These are phyloP conservation scores for Ichneumoninae sp. DNA, from an alignment of 2,888 invertebrate species.

Conservation along the genomic window DNA sequence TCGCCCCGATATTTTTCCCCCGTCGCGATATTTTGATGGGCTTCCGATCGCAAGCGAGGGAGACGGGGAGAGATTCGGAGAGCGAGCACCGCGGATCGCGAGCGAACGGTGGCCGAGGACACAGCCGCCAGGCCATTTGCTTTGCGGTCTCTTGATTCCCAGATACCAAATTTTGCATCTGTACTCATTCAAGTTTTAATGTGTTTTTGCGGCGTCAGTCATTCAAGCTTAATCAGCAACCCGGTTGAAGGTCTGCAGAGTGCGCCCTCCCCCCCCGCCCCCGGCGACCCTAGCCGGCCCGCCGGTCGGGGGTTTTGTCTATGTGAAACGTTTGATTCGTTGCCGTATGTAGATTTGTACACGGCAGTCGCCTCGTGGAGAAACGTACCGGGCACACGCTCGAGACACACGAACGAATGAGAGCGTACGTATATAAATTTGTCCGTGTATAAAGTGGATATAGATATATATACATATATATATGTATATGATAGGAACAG, in stretches of 20 bases:
- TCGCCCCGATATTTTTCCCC: slow-evolving; percentile 75
- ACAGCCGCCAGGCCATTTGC: slow-evolving; percentile 82
- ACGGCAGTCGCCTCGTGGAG: background rate
- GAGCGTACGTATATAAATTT: slow-evolving; percentile 1
- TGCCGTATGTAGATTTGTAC: slow-evolving; percentile 4
- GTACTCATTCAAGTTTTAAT: slow-evolving; percentile 84
- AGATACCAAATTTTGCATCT: slow-evolving; percentile 83
- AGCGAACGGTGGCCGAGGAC: slow-evolving; percentile 37
- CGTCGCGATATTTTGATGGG: slow-evolving; percentile 79
- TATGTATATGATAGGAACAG: slow-evolving; percentile 51
- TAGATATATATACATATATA: background rate
- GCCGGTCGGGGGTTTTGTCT: slow-evolving; percentile 3
- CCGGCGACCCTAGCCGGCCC: background rate
- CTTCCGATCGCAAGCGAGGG: slow-evolving; percentile 73
- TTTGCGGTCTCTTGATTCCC: slow-evolving; percentile 84
- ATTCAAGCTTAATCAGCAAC: slow-evolving; percentile 83
- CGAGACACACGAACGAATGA: background rate
- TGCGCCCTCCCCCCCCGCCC: background rate
- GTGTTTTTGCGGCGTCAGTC: slow-evolving; percentile 84
- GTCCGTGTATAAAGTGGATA: background rate
- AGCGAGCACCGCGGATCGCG: slow-evolving; percentile 31
- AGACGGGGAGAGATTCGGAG: slow-evolving; percentile 64
- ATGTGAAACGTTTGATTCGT: slow-evolving; percentile 13
- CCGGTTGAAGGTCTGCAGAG: slow-evolving; percentile 71
- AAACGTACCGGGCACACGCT: background rate